Evolutionary conservation across 1,140 invertebrate species (phyloP), one percentile per base, ranked within the genome.

Genomic region (Sitobion miscanthi): DNA sequence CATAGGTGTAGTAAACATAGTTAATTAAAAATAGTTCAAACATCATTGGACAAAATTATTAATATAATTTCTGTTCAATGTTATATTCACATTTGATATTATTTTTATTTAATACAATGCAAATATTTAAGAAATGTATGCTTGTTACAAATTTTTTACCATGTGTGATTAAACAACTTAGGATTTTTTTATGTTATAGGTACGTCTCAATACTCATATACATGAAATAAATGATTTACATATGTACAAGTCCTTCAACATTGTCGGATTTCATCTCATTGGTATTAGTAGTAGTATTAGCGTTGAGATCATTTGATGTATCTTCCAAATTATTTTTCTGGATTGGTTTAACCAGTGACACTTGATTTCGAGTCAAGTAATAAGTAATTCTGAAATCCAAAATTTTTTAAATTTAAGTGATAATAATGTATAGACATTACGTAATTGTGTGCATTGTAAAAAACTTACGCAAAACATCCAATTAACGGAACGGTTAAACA

Each of bases 401-500:
- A 47, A 82, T 82, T 6, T 45, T 11, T 85, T 8, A 42, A 85
- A 85, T 85, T 85, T 45, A 9, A 90, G 14, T 25, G 23, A 90
- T 1, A 35, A 57, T 35, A 38, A 57, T 54, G 21, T 17, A 9
- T 57, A 57, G 0, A 6, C 8, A 57, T 57, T 57, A 62, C 0
- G 9, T 69, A 30, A 69, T 30, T n/a, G 11, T 30, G 0, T 69
- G 11, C 0, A n/a, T n/a, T 14, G 30, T 91, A 42, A 21, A 69
- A 21, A 23, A 14, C 82, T 85, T 92, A 92, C 91, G 7, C 35
- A 5, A 92, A 92, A 83, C 69, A 83, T 54, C n/a, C 49, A 7
- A 92, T 52, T 52, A 92, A 85, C 11, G 91, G 91, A 38, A 52
- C 1, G 35, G 91, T 85, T 52, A 92, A 54, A 83, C 69, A 92